These are phyloP conservation scores for Ethmia dodecea DNA, from an alignment of 2,888 invertebrate species.

Conservation along the genomic window DNA sequence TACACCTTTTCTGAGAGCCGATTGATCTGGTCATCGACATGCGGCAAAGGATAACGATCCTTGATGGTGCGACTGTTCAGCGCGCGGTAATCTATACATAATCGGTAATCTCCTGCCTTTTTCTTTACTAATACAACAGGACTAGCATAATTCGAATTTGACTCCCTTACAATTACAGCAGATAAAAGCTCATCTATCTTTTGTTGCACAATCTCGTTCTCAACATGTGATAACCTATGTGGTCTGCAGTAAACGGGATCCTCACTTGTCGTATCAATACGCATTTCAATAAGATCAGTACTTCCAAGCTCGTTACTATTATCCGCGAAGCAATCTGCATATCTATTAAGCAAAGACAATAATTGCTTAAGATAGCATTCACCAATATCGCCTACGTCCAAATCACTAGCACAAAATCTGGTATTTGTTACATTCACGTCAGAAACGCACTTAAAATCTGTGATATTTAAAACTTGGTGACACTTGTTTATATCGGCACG, in stretches of 20 bases:
- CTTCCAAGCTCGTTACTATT: not conserved
- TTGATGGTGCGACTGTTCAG: constrained; percentile 8
- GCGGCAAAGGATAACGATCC: constrained; percentile 13
- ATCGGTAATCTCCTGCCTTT: constrained; percentile 4
- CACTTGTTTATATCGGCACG: not conserved
- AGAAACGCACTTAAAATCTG: not conserved
- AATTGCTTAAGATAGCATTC: not conserved
- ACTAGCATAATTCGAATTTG: constrained; percentile 10
- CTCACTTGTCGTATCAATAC: constrained; percentile 2
- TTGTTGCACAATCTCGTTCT: constrained; percentile 4
- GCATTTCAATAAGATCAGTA: not conserved
- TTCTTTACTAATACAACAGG: constrained; percentile 9
- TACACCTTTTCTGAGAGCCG: constrained; percentile 6
- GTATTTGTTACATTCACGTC: not conserved
- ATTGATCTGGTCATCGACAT: constrained; percentile 11
- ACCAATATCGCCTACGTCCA: not conserved
- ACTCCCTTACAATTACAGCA: constrained; percentile 4
- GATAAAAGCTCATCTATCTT: constrained; percentile 3
- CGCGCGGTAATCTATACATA: constrained; percentile 7
- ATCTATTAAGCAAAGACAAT: not conserved
- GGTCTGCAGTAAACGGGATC: constrained; percentile 5
- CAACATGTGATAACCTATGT: constrained; percentile 2
- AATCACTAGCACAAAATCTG: not conserved
- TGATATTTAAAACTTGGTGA: not conserved
- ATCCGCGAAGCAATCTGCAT: not conserved